These are phyloP conservation scores for Papilio aristodemus DNA, from an alignment of 1,140 invertebrate species.

Conservation along the genomic window DNA sequence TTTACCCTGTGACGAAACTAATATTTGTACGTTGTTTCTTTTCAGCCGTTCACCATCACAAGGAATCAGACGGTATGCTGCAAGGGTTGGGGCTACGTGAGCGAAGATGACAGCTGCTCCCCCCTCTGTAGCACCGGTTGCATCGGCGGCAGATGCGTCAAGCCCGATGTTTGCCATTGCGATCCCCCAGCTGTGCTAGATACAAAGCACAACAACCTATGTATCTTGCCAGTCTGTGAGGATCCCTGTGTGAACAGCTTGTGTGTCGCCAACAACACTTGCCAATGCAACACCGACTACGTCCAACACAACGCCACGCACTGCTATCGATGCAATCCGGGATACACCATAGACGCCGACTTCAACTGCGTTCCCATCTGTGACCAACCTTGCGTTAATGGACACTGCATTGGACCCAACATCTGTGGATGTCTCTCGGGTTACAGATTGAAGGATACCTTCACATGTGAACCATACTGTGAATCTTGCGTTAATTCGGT, in stretches of 20 bases:
- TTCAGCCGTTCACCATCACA: conserved; percentile 49
- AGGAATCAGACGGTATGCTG: conserved; percentile 57
- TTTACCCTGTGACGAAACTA: neutral
- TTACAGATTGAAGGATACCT: conserved; percentile 37
- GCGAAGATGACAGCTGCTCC: conserved; percentile 67
- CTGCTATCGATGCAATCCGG: conserved; percentile 55
- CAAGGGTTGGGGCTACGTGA: conserved; percentile 53
- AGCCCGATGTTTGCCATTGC: conserved; percentile 81
- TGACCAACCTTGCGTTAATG: conserved; percentile 67
- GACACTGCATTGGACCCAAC: conserved; percentile 55
- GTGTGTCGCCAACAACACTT: conserved; percentile 75
- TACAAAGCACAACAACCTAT: conserved; percentile 53
- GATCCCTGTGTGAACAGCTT: conserved; percentile 76
- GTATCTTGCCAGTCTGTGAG: conserved; percentile 72
- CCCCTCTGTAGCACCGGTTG: conserved; percentile 80
- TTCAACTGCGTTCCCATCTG: conserved; percentile 71
- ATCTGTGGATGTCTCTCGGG: conserved; percentile 46
- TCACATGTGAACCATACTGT: conserved; percentile 72
- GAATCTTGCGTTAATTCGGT: conserved; percentile 72
- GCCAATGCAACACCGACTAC: conserved; percentile 70
- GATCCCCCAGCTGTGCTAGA: conserved; percentile 49
- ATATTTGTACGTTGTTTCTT: conserved; percentile 19
- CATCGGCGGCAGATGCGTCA: conserved; percentile 78
- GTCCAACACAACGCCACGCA: conserved; percentile 50
- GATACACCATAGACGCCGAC: conserved; percentile 41